Conservation (phyloP, 2,888 invertebrate genomes). For the Parthenolecanium corni region DNA sequence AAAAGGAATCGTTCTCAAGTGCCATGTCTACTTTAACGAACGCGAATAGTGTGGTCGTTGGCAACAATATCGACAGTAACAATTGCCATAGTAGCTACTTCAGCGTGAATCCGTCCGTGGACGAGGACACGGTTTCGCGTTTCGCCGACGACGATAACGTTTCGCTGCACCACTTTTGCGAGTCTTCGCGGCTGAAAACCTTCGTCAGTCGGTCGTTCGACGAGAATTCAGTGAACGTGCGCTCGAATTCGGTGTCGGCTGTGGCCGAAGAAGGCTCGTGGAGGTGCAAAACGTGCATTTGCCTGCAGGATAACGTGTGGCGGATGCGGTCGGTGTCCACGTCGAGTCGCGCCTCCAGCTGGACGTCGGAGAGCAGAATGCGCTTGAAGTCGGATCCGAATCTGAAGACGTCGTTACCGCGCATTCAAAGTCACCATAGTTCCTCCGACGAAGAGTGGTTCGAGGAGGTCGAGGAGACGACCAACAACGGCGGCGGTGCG, state of each 20-base stretch:
- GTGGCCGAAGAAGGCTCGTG: constrained; percentile 17
- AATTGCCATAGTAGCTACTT: neutral
- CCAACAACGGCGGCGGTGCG: neutral
- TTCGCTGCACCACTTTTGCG: constrained; percentile 14
- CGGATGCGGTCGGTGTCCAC: constrained; percentile 20
- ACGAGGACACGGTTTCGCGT: neutral
- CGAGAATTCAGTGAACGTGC: neutral
- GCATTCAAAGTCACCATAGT: constrained; percentile 41
- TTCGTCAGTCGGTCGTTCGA: constrained; percentile 22
- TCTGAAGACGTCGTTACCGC: constrained; percentile 36
- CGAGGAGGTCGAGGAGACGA: constrained; percentile 37
- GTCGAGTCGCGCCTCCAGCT: constrained; percentile 13
- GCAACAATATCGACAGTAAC: constrained; percentile 5
- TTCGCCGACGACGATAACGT: constrained; percentile 19
- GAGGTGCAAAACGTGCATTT: constrained; percentile 17
- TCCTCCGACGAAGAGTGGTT: constrained; percentile 44
- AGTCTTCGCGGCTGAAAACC: neutral
- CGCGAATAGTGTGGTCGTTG: constrained; percentile 6
- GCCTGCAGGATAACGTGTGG: constrained; percentile 14
- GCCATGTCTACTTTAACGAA: constrained; percentile 20
- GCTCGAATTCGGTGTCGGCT: constrained; percentile 13
- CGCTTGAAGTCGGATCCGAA: constrained; percentile 36
- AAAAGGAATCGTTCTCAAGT: constrained; percentile 10
- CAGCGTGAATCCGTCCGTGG: neutral
- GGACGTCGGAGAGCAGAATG: constrained; percentile 34